These are phyloP conservation scores for Dynastes hyllus DNA, from an alignment of 2,888 invertebrate genomes.

Conservation along the genomic window DNA sequence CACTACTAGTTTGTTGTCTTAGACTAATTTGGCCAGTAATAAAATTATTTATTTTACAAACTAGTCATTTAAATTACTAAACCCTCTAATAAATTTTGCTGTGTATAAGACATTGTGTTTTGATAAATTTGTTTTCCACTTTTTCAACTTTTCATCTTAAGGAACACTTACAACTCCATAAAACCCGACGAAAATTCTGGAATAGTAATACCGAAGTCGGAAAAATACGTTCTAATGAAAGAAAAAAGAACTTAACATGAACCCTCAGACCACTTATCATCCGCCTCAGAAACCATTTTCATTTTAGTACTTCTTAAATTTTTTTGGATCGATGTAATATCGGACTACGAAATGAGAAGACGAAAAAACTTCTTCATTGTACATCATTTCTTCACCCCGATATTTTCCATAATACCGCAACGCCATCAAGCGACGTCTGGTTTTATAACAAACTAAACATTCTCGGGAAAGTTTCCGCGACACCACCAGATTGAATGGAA, in stretches of 20 bases:
- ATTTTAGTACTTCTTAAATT: slow-evolving; percentile 20
- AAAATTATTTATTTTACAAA: no score
- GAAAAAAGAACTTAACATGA: neutral
- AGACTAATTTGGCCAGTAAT: no score
- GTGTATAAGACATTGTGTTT: no score
- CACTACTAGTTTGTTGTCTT: no score
- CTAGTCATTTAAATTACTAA: no score
- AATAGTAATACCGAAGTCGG: neutral
- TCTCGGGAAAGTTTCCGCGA: slow-evolving; percentile 17
- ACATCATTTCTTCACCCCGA: slow-evolving; percentile 8
- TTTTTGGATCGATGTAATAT: slow-evolving; percentile 17
- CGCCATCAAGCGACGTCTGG: slow-evolving; percentile 24
- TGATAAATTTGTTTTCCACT: no score
- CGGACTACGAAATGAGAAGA: neutral
- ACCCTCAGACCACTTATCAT: slow-evolving; percentile 10
- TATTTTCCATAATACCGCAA: slow-evolving; percentile 27
- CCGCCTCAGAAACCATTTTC: slow-evolving; percentile 8
- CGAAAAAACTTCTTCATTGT: slow-evolving; percentile 22
- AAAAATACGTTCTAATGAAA: slow-evolving; percentile 1
- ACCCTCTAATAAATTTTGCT: no score
- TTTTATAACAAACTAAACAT: slow-evolving; percentile 29
- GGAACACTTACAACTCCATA: no score
- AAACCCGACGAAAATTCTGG: no score
- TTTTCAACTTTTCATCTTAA: no score
- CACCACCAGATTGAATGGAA: slow-evolving; percentile 22